These are phyloP conservation scores for Threskiornis aethiopicus DNA, from an alignment of 2,797 vertebrate species.

Conservation along the genomic window DNA sequence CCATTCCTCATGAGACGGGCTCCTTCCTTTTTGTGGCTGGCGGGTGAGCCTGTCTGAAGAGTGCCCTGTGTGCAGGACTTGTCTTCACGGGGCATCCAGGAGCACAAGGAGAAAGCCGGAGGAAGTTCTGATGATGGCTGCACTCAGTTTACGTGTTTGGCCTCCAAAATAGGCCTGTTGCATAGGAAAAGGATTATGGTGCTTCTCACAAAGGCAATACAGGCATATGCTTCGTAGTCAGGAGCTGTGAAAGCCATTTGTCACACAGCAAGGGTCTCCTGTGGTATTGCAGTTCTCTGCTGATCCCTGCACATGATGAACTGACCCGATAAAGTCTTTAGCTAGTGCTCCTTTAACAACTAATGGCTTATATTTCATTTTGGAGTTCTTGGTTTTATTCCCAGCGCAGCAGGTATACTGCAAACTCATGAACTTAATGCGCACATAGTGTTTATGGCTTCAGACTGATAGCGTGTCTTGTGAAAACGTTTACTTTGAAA, in stretches of 20 bases:
- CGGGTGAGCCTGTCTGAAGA: neutral
- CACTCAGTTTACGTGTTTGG: neutral
- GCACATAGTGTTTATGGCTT: neutral
- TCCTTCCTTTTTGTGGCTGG: neutral
- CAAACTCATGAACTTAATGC: neutral
- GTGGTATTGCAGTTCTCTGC: neutral
- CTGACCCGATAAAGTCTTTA: neutral
- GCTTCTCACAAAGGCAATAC: neutral
- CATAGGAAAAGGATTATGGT: neutral
- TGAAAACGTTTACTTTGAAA: constrained; percentile 34
- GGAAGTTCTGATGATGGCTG: neutral
- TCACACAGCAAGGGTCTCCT: neutral
- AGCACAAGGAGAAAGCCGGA: neutral
- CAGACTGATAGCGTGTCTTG: neutral
- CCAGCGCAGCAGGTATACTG: neutral
- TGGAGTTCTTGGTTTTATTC: constrained; percentile 15
- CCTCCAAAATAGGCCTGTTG: neutral
- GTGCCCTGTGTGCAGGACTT: neutral
- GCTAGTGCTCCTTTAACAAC: neutral
- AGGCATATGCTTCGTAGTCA: neutral
- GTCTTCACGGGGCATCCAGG: neutral
- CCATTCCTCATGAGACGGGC: neutral
- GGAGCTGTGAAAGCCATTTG: neutral
- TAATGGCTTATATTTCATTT: constrained; percentile 10
- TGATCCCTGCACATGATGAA: neutral